These are phyloP conservation scores for Rhorus exstirpatorius DNA, from an alignment of 2,888 invertebrate species.

Conservation along the genomic window DNA sequence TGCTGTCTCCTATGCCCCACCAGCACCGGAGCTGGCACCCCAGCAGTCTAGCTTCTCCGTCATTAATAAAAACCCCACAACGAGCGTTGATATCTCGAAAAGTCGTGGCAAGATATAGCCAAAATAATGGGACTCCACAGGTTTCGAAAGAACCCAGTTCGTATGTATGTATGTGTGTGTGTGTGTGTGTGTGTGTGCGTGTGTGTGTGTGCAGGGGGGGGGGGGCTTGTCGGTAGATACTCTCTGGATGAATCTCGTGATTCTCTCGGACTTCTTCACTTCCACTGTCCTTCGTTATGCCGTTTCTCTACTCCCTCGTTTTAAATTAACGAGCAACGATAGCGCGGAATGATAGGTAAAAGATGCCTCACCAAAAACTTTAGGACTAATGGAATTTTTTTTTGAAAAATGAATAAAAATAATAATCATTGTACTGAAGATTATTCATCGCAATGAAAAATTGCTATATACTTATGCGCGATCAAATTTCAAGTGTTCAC, in stretches of 20 bases:
- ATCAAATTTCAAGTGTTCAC: background rate
- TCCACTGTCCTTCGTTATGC: slow-evolving; percentile 5
- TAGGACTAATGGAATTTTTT: background rate
- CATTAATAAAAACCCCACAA: slow-evolving; percentile 84
- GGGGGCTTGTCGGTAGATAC: background rate
- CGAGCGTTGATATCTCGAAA: slow-evolving; percentile 85
- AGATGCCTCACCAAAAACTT: background rate
- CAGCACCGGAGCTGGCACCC: slow-evolving; percentile 35
- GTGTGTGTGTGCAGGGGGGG: background rate
- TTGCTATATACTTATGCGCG: background rate
- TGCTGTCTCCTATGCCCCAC: slow-evolving; percentile 61
- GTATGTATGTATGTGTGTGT: background rate
- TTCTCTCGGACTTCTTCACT: slow-evolving; percentile 50
- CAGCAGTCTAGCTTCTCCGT: slow-evolving; percentile 80
- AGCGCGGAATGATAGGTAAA: slow-evolving; percentile 6
- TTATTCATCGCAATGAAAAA: too few relatives aligned
- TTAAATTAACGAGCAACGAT: slow-evolving; percentile 39
- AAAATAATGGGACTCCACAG: slow-evolving; percentile 70
- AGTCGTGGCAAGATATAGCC: slow-evolving; percentile 82
- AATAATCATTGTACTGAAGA: background rate
- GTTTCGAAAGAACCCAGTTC: slow-evolving; percentile 47
- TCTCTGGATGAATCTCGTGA: slow-evolving; percentile 57
- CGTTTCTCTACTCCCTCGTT: slow-evolving; percentile 1
- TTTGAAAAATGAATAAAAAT: background rate
- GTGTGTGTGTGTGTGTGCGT: background rate